Evolutionary conservation across 2,888 invertebrate species (phyloP).

Genomic region (Lymantria monacha): DNA sequence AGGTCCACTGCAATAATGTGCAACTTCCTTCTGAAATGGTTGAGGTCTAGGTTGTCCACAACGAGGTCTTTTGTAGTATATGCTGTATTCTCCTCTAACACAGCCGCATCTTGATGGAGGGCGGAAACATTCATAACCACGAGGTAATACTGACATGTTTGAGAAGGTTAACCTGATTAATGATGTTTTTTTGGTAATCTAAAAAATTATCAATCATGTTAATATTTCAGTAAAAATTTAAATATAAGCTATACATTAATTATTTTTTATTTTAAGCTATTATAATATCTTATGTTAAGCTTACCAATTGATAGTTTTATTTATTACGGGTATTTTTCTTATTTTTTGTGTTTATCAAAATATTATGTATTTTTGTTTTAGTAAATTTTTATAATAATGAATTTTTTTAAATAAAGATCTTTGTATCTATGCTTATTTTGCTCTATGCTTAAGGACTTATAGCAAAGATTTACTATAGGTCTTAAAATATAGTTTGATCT

Average conservation of each 20-base stretch:
- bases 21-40: constrained; percentile 58
- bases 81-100: constrained; percentile 61
- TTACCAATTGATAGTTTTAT: neutral
- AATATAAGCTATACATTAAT: too few species aligned
- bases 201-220: neutral
- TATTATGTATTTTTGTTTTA: neutral
- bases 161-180: constrained; percentile 33
- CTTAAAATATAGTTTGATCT: too few species aligned
- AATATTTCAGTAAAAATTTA: too few species aligned
- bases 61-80: constrained; percentile 67
- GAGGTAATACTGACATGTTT: constrained; percentile 63
- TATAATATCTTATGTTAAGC: neutral
- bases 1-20: constrained; percentile 49
- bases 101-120: constrained; percentile 58
- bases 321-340: neutral
- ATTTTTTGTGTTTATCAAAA: neutral
- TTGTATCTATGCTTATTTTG: too few species aligned
- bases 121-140: constrained; percentile 57
- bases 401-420: too few species aligned
- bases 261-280: too few species aligned
- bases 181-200: constrained; percentile 9
- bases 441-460: too few species aligned
- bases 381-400: neutral
- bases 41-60: constrained; percentile 71
- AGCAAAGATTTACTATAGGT: too few species aligned